These are phyloP conservation scores for Andrena minutula DNA, from an alignment of 2,888 invertebrate genomes.

Conservation along the genomic window DNA sequence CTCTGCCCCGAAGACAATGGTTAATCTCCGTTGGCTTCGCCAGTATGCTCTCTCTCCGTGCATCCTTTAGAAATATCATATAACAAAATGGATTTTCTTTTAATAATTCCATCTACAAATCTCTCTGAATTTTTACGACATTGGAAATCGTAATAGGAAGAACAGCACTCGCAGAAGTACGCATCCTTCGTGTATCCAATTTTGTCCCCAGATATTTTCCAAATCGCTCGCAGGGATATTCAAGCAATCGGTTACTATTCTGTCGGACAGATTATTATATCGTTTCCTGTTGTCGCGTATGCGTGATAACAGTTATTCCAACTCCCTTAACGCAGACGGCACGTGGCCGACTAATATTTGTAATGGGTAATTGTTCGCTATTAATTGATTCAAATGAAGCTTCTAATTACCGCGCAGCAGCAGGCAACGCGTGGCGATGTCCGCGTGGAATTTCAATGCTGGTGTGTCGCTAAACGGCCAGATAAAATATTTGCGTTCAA, in stretches of 20 bases:
- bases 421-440: constrained; percentile 21
- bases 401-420: constrained; percentile 35
- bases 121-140: too few relatives aligned
- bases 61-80: not conserved
- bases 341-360: constrained; percentile 29
- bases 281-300: not conserved
- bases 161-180: too few relatives aligned
- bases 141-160: too few relatives aligned
- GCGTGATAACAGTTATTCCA: not conserved
- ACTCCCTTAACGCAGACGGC: not conserved
- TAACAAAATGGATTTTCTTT: not conserved
- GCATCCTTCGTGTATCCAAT: too few relatives aligned
- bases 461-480: constrained; percentile 30
- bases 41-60: constrained; percentile 1
- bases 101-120: too few relatives aligned
- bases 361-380: constrained; percentile 42
- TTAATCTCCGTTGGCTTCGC: constrained; percentile 51
- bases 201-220: too few relatives aligned
- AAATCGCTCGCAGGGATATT: too few relatives aligned
- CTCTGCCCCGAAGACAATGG: constrained; percentile 50
- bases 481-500: constrained; percentile 55
- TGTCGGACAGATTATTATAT: not conserved
- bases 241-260: not conserved
- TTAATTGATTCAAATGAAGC: constrained; percentile 53
- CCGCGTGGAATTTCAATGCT: constrained; percentile 42